phyloP scores from a whole-genome alignment of 2,797 vertebrate species.

The Gadopsis bispinosus region DNA sequence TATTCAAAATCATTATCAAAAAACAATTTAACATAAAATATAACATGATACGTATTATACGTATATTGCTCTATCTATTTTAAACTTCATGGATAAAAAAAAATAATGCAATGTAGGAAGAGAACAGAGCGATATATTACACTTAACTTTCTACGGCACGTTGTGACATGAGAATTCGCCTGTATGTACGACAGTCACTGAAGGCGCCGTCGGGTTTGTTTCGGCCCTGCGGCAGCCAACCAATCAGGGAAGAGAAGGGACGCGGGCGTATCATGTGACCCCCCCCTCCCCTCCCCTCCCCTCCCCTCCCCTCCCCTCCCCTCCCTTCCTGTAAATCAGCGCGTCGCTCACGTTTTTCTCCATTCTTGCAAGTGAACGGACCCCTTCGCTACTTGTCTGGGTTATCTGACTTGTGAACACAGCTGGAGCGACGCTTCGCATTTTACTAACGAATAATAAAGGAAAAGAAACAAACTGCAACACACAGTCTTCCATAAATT shows the following conservation, averaged over 20 bases:
- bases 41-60: no score
- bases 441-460: constrained; percentile 10
- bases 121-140: background rate
- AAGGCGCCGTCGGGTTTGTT: constrained; percentile 51
- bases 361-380: background rate
- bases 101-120: background rate
- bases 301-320: background rate
- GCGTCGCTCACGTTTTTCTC: constrained; percentile 18
- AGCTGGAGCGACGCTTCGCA: background rate
- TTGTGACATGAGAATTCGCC: no score
- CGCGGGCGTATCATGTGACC: constrained; percentile 48
- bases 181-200: background rate
- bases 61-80: no score
- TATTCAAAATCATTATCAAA: no score
- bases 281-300: background rate
- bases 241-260: constrained; percentile 56
- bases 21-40: no score
- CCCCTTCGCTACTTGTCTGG: fast-evolving
- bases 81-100: background rate
- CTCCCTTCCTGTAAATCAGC: constrained; percentile 6
- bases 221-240: constrained; percentile 42
- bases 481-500: background rate
- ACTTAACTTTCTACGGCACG: no score
- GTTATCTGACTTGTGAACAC: background rate
- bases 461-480: background rate